Percentiles rank a stretch among this genome's conserved stretches.
Conservation (phyloP, 2,888 invertebrate species). For the Notodromas monacha region DNA sequence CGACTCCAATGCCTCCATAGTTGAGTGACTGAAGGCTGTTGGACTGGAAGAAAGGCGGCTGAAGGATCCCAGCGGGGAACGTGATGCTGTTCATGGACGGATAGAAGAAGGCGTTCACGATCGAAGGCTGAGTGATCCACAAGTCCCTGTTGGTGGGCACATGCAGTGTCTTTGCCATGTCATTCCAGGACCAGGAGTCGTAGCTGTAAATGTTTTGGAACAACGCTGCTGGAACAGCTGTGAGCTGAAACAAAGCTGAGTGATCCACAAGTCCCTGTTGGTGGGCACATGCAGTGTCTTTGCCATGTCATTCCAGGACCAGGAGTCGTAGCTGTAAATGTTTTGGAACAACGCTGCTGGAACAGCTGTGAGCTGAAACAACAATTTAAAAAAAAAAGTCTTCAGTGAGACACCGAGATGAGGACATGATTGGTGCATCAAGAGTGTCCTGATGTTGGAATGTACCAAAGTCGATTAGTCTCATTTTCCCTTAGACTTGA, state of each 20-base stretch:
- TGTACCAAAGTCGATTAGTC: no score
- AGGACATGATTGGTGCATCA: no score
- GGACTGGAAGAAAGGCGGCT: slow-evolving; percentile 62
- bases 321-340: no score
- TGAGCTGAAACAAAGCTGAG: background rate
- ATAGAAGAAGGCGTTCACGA: slow-evolving; percentile 57
- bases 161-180: slow-evolving; percentile 7
- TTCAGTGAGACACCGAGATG: no score
- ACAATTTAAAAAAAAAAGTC: no score
- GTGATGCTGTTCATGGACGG: slow-evolving; percentile 53
- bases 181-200: slow-evolving; percentile 5
- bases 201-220: slow-evolving; percentile 7
- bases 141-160: slow-evolving; percentile 9
- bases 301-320: slow-evolving; percentile 6
- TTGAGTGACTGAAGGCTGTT: slow-evolving; percentile 67
- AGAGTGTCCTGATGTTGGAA: no score
- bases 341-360: no score
- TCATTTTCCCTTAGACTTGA: no score
- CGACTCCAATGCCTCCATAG: slow-evolving; percentile 61
- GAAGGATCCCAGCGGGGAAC: slow-evolving; percentile 70
- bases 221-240: slow-evolving; percentile 2
- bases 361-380: no score
- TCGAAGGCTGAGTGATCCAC: no score
- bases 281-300: slow-evolving; percentile 6
- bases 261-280: background rate